phyloP scores from a whole-genome alignment of 2,888 invertebrate genomes.

The Drosophila monieri region DNA sequence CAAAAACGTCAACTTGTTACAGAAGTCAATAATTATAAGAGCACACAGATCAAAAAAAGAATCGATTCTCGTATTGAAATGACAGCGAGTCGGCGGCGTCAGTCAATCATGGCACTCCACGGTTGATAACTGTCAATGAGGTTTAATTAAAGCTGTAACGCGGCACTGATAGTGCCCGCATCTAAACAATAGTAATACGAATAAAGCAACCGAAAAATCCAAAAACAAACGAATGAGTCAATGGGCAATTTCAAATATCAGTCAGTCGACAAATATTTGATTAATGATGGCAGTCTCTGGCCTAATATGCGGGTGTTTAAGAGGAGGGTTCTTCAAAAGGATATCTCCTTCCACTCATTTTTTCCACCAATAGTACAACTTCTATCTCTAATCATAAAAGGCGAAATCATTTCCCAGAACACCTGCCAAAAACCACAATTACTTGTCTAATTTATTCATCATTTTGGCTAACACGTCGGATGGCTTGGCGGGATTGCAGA shows the following conservation, averaged over 20 bases:
- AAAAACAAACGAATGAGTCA: conserved; percentile 13
- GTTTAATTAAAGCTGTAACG: conserved; percentile 64
- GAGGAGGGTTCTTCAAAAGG: neutral
- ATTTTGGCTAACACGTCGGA: conserved; percentile 22
- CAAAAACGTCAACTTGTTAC: conserved; percentile 13
- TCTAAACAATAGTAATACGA: conserved; percentile 40
- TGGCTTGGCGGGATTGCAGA: conserved; percentile 22
- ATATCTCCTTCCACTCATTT: neutral
- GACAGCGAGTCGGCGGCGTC: conserved; percentile 19
- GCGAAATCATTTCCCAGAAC: conserved; percentile 5
- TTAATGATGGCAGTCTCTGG: conserved; percentile 48
- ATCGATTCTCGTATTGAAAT: conserved; percentile 1
- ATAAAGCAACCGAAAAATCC: conserved; percentile 33
- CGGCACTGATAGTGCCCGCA: conserved; percentile 35
- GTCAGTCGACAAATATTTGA: conserved; percentile 67
- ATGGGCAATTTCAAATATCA: conserved; percentile 29
- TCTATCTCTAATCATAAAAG: neutral
- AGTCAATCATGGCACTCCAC: conserved; percentile 12
- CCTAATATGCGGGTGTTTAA: conserved; percentile 12
- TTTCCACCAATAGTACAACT: neutral
- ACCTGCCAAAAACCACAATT: conserved; percentile 25
- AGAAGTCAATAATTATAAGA: conserved; percentile 2
- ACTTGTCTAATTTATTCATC: conserved; percentile 34
- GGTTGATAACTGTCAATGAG: conserved; percentile 55
- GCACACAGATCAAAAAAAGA: neutral